Conservation (phyloP, 2,797 vertebrate genomes). For the Oreochromis mossambicus region DNA sequence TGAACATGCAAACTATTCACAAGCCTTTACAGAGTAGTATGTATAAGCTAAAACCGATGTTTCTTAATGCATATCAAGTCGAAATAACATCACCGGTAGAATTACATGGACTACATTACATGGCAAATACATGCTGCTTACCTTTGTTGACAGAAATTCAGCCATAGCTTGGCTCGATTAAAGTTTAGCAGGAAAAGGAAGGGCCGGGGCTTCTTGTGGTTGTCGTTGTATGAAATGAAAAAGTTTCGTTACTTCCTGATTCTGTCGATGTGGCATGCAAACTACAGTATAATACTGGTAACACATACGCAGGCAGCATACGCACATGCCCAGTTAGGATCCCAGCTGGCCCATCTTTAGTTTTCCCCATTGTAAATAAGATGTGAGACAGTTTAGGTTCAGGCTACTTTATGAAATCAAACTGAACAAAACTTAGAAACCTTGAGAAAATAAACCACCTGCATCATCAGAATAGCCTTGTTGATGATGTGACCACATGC, state of each 20-base stretch:
- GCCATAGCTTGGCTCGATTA: neutral
- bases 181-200: neutral
- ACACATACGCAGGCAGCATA: no score
- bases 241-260: neutral
- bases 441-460: rapidly evolving
- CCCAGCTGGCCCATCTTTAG: neutral
- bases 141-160: neutral
- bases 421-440: neutral
- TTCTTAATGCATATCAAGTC: neutral
- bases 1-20: neutral
- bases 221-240: neutral
- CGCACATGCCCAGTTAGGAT: neutral
- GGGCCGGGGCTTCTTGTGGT: neutral
- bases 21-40: neutral
- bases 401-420: neutral
- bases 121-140: neutral
- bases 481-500: neutral
- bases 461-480: neutral
- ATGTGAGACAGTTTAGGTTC: neutral
- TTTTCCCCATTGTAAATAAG: neutral
- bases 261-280: neutral
- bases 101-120: neutral
- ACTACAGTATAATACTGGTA: neutral
- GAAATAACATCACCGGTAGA: neutral
- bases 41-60: neutral